A percentile compares a stretch with the other conserved stretches of the same genome.
Evolutionary conservation across 2,888 invertebrate species (phyloP).

Genomic region (Drosophila formosana): DNA sequence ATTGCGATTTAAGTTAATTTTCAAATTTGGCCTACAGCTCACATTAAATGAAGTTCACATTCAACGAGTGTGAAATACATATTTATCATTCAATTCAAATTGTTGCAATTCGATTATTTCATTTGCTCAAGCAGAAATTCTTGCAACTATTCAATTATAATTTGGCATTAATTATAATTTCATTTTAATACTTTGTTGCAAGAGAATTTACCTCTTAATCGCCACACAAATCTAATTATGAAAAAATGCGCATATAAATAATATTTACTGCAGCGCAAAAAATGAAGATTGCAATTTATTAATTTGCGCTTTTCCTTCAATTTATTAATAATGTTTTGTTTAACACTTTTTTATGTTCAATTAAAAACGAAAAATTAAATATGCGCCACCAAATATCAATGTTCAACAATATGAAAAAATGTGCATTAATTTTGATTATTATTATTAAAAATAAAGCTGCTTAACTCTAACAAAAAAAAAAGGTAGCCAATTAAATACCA

Average conservation of each 20-base stretch:
- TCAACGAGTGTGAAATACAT: conserved; percentile 8
- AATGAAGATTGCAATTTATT: background rate
- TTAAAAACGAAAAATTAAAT: background rate
- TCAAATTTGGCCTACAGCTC: conserved; percentile 8
- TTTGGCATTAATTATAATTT: conserved; percentile 4
- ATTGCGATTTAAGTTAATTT: conserved; percentile 27
- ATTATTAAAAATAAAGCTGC: background rate
- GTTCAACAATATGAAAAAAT: background rate
- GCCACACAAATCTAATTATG: background rate
- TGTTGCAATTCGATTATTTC: background rate
- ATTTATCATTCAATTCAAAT: conserved; percentile 10
- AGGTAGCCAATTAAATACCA: background rate
- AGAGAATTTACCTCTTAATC: background rate
- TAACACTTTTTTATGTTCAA: background rate
- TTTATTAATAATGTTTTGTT: background rate
- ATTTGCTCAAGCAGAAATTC: background rate
- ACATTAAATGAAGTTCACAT: background rate
- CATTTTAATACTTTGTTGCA: conserved; percentile 6
- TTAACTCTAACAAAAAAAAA: background rate
- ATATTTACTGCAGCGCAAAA: background rate
- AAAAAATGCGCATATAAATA: background rate
- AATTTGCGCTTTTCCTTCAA: background rate
- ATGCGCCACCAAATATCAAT: background rate
- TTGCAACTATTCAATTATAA: conserved; percentile 1
- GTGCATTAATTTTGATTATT: conserved; percentile 3